phyloP scores from a whole-genome alignment of 92 coral and sea anemone genomes.

The Porites evermanni region DNA sequence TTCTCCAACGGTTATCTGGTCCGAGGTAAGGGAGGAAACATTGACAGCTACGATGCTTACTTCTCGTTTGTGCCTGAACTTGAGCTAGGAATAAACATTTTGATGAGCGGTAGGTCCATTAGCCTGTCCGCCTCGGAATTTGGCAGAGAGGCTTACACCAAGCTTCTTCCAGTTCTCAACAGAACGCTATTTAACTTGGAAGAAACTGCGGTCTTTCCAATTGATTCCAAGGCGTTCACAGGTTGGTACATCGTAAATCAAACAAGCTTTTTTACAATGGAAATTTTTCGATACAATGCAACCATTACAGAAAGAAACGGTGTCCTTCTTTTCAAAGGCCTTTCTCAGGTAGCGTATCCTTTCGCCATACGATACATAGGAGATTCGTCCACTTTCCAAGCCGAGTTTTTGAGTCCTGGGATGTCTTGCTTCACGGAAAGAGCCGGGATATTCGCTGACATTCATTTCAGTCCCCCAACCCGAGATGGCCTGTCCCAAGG shows the following conservation, averaged over 20 bases:
- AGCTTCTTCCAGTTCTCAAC: constrained; percentile 62
- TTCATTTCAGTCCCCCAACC: constrained; percentile 41
- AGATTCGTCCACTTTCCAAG: constrained; percentile 42
- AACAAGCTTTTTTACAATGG: constrained; percentile 14
- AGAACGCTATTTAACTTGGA: constrained; percentile 40
- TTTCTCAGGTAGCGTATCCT: neutral
- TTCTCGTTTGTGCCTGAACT: constrained; percentile 56
- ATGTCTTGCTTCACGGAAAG: constrained; percentile 44
- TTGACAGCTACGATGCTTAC: constrained; percentile 45
- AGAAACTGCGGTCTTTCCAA: constrained; percentile 44
- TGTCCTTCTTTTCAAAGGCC: constrained; percentile 1
- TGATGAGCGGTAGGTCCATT: constrained; percentile 19
- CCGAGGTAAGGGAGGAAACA: constrained; percentile 66
- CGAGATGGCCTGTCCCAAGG: constrained; percentile 55
- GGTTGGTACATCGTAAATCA: constrained; percentile 48
- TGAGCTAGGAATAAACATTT: constrained; percentile 59
- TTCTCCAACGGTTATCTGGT: constrained; percentile 42
- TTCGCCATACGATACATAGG: constrained; percentile 19
- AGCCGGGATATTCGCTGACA: constrained; percentile 26
- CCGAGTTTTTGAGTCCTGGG: constrained; percentile 6
- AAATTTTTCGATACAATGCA: constrained; percentile 27
- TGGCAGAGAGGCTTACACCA: constrained; percentile 16
- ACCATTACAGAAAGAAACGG: constrained; percentile 27
- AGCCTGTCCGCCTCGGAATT: constrained; percentile 14
- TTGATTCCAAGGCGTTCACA: constrained; percentile 27